Percentiles rank a stretch among this genome's conserved stretches.
Conservation (phyloP, 2,888 invertebrate genomes). For the Steinernema scapterisci region DNA sequence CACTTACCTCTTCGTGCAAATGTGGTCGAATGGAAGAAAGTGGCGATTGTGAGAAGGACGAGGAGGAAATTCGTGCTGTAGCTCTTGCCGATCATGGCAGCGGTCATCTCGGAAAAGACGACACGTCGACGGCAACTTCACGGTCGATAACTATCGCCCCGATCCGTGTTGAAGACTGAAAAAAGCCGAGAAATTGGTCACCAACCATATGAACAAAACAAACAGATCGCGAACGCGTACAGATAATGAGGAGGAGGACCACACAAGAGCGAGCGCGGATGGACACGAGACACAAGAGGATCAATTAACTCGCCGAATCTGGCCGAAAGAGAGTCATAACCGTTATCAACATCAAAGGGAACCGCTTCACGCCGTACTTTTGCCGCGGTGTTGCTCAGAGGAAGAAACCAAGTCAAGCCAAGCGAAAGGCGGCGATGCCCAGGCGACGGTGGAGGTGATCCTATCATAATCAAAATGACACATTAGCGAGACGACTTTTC, state of each 20-base stretch:
- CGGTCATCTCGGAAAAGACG: constrained; percentile 31
- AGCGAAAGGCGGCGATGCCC: background rate
- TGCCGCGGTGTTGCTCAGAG: background rate
- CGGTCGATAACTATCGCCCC: constrained; percentile 31
- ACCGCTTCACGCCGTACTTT: background rate
- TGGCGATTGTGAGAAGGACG: background rate
- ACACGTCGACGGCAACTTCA: constrained; percentile 30
- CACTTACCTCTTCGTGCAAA: constrained; percentile 6
- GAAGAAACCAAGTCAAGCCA: no score
- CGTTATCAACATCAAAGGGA: constrained; percentile 16
- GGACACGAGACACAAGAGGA: constrained; percentile 9
- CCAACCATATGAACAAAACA: constrained; percentile 26
- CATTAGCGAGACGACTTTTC: constrained; percentile 7
- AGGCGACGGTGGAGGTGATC: constrained; percentile 21
- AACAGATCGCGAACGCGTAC: constrained; percentile 3
- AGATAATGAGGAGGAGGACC: background rate
- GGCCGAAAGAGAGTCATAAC: constrained; percentile 25
- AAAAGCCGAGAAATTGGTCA: constrained; percentile 27
- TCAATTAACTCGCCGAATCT: constrained; percentile 17
- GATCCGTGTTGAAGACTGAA: constrained; percentile 27
- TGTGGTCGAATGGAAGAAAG: background rate
- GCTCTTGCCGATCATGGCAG: constrained; percentile 26
- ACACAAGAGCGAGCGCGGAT: background rate
- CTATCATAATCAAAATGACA: constrained; percentile 16
- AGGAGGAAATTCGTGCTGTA: constrained; percentile 3